Evolutionary conservation across 53 echinoderm and acorn worm genomes (phyloP), one percentile per base, ranked within the genome.

Genomic region (Luidia sarsii): DNA sequence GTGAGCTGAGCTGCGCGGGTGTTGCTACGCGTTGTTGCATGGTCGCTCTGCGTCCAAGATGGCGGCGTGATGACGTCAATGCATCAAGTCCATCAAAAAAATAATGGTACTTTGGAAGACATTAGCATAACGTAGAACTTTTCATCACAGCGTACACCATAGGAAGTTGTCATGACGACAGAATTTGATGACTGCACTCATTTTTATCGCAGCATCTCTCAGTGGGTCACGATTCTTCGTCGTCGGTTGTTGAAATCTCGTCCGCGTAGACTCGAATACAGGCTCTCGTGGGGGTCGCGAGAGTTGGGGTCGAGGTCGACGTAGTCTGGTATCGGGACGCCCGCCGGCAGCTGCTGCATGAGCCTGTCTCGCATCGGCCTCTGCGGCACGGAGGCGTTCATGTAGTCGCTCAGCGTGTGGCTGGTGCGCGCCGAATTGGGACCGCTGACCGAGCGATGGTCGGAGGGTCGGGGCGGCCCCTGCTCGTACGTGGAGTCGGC

Each of bases 271-370:
- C 84, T 84, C 9, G 80, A 79, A 64, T 89, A 89, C 25, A 72
- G 56, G 16, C 84, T 89, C 37, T 89, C 89, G 27, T 89, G 69
- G 22, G 51, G 68, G 13, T 59, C 79, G 14, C 85, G 62, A 10
- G 89, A 85, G 5, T 84, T 49, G 9, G 84, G 89, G 38, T 89
- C 89, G 39, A 89, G 45, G 71, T 89, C 89, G 1, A 83, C 89
- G 41, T 89, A 89, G 63, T 84, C 84, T 72, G 72, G 72, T 54
- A 72, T 24, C 23, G 72, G 72, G 34, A 72, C 21, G 18, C 63
- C 15, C 34, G 35, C 18, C 24, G 67, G 67, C 21, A 59, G 46
- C 18, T 82, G 64, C 33, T 75, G 77, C n/a, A n/a, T n/a, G n/a
- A n/a, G n/a, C n/a, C n/a, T n/a, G n/a, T n/a, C n/a, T 61, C 89